Evolutionary conservation across 2,888 invertebrate species (phyloP), one percentile per base, ranked within the genome.

Genomic region (Cataglyphis rosenhaueri): DNA sequence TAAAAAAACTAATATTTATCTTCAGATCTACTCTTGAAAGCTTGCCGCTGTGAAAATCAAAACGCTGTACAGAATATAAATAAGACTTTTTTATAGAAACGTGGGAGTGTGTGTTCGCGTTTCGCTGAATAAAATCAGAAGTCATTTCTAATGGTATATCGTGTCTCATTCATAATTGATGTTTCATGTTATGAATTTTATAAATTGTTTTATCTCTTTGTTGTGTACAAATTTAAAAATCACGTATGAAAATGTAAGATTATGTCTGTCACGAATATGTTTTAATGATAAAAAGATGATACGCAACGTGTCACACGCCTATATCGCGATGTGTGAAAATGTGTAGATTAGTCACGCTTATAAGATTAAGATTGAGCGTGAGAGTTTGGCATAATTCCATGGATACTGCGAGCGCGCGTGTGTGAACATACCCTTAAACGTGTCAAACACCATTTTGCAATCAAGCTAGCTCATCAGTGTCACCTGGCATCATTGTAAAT

Each of bases 391-490:
- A 57, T 44, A 55, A 82, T 83, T 62, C 12, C 25, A 62, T 38
- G 21, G 29, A 76, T n/a, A 70, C 9, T 78, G 86, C 85, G 88
- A 91, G 87, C 88, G 88, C 88, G 84, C 81, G 86, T 86, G 86
- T 87, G 91, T 86, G 91, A 88, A 91, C 89, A 89, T 83, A 86
- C 86, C 89, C 90, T 91, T 85, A 85, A 84, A 85, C 82, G 61
- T 87, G 85, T 88, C 87, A 52, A 91, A 91, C 88, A 88, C 86
- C 87, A 88, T 82, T 85, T 87, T 89, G 91, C 88, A 88, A 85
- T 86, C 88, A 86, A 90, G 87, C 87, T 86, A 88, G 88, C 90
- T 91, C 90, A 88, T 89, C 87, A 88, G 88, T 85, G 90, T 92
- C 91, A 90, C 87, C 91, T 90, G 91, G 85, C 85, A 86, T 85